Evolutionary conservation across 1,140 invertebrate species (phyloP).

Genomic region (Aphis craccivora): DNA sequence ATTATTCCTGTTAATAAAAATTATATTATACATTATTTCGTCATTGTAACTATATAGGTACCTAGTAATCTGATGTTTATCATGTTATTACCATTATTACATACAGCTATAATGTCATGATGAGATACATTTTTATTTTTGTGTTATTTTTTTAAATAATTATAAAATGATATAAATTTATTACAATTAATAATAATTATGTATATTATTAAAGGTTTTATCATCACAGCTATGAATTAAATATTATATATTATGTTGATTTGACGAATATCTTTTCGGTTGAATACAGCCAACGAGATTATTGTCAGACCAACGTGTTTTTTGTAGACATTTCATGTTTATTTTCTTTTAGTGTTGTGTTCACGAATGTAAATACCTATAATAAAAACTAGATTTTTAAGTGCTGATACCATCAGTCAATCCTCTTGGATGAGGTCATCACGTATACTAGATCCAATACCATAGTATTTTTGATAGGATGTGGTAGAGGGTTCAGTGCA

Average conservation of each 20-base stretch:
- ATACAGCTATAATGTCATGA: too few species aligned
- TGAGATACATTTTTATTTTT: background rate
- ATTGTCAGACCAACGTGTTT: background rate
- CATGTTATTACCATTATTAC: too few species aligned
- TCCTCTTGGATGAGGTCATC: background rate
- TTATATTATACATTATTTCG: too few species aligned
- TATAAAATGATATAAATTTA: background rate
- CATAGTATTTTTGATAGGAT: background rate
- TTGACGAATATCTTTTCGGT: background rate
- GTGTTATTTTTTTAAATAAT: background rate
- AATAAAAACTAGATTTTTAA: constrained; percentile 11
- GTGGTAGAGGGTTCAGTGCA: background rate
- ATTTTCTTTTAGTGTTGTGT: background rate
- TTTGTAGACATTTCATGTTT: background rate
- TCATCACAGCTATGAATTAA: background rate
- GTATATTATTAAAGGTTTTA: background rate
- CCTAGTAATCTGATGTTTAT: background rate
- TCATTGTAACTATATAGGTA: too few species aligned
- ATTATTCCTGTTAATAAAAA: background rate
- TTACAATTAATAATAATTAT: background rate
- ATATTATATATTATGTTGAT: background rate
- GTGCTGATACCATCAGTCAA: background rate
- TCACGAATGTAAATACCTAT: background rate
- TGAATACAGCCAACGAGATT: background rate
- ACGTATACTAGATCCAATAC: background rate